Evolutionary conservation across 2,797 vertebrate genomes (phyloP).

Genomic region (Molossus molossus): DNA sequence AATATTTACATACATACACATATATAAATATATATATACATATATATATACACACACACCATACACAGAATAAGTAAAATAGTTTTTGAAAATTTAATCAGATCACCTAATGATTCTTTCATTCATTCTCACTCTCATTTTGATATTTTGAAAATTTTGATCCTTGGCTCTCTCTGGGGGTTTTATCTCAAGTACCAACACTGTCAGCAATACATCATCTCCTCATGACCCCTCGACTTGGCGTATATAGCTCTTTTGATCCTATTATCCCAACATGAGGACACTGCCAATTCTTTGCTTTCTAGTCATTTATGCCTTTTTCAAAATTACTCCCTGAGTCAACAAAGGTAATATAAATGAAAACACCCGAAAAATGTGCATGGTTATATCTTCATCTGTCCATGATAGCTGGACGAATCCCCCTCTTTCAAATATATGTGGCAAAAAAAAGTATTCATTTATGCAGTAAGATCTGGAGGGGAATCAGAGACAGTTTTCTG

Average conservation of each 20-base stretch:
- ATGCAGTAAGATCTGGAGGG: neutral
- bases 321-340: neutral
- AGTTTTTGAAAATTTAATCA: neutral
- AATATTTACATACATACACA: fast-evolving
- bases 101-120: neutral
- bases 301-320: neutral
- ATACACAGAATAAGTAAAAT: neutral
- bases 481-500: neutral
- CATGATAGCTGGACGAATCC: neutral
- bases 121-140: neutral
- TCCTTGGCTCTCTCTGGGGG: neutral
- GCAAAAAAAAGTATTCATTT: neutral
- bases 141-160: neutral
- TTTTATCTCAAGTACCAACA: neutral
- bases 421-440: neutral
- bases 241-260: neutral
- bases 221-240: neutral
- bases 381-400: neutral
- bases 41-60: neutral
- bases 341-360: neutral
- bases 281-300: neutral
- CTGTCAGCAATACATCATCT: neutral
- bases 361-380: neutral
- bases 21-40: neutral
- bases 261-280: neutral